Conservation (phyloP, 2,888 invertebrate species). For the Eristalinus sepulchralis region DNA sequence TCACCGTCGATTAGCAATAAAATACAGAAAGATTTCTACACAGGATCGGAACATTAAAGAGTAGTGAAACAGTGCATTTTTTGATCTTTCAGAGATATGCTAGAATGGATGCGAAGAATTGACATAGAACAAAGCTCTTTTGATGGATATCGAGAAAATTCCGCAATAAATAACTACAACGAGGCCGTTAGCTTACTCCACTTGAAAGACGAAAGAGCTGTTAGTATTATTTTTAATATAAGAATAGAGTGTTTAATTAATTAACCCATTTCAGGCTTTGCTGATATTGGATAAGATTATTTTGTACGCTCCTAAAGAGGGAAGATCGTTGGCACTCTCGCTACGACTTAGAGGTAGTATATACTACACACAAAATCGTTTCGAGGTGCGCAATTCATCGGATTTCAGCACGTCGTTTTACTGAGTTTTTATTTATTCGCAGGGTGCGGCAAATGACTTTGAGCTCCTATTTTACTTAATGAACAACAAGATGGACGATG, state of each 20-base stretch:
- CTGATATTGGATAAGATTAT: conserved; percentile 15
- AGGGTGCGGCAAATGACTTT: conserved; percentile 31
- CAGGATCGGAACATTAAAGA: too few species aligned
- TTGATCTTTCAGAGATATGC: conserved; percentile 26
- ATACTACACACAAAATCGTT: conserved; percentile 26
- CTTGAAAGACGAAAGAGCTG: conserved; percentile 15
- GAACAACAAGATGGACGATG: neutral
- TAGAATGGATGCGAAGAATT: neutral
- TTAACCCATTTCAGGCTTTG: conserved; percentile 10
- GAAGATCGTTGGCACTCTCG: conserved; percentile 6
- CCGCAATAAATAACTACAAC: conserved; percentile 32
- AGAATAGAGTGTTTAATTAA: neutral
- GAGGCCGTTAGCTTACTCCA: conserved; percentile 19
- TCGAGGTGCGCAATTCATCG: neutral
- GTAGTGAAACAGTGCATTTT: neutral
- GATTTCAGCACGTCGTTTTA: neutral
- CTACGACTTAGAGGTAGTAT: conserved; percentile 8
- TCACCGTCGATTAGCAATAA: too few species aligned
- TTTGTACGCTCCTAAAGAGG: conserved; percentile 17
- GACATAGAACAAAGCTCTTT: conserved; percentile 7
- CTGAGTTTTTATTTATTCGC: neutral
- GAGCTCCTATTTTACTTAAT: conserved; percentile 15
- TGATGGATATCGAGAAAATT: conserved; percentile 1
- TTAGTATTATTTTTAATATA: neutral
- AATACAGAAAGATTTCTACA: too few species aligned